Evolutionary conservation across 2,888 invertebrate genomes (phyloP).

Genomic region (Zaprionus obscuricornis): DNA sequence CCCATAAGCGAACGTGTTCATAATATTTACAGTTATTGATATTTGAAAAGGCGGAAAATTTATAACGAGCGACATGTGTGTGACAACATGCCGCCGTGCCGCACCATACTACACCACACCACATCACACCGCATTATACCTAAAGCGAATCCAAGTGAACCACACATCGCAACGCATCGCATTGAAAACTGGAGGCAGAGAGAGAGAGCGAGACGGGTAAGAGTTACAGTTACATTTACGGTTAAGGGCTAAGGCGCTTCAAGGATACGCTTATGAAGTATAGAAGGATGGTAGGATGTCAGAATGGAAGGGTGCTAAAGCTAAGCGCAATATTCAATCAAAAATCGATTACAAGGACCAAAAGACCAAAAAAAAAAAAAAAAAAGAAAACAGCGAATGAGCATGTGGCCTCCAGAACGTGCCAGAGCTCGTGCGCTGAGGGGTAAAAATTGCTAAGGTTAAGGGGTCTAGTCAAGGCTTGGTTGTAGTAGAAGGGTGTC

Average conservation of each 20-base stretch:
- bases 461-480: not conserved
- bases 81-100: slow-evolving; percentile 64
- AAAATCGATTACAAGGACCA: slow-evolving; percentile 82
- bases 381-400: slow-evolving; percentile 35
- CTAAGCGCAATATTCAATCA: slow-evolving; percentile 82
- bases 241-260: no score
- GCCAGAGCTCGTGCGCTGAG: no score
- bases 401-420: slow-evolving; percentile 39
- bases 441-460: not conserved
- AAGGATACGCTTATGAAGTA: slow-evolving; percentile 10
- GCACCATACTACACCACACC: no score
- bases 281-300: slow-evolving; percentile 2
- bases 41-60: slow-evolving; percentile 83
- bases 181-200: not conserved
- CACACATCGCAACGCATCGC: not conserved
- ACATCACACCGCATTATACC: no score
- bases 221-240: not conserved
- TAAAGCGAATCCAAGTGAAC: no score
- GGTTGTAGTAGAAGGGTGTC: not conserved
- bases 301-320: slow-evolving; percentile 44
- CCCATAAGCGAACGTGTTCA: slow-evolving; percentile 81
- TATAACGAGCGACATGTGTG: slow-evolving; percentile 80
- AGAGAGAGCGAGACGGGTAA: not conserved
- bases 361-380: no score
- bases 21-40: slow-evolving; percentile 83